Evolutionary conservation across 1,140 invertebrate genomes (phyloP), one percentile per base, ranked within the genome.

Genomic region (Danaus melanippus): DNA sequence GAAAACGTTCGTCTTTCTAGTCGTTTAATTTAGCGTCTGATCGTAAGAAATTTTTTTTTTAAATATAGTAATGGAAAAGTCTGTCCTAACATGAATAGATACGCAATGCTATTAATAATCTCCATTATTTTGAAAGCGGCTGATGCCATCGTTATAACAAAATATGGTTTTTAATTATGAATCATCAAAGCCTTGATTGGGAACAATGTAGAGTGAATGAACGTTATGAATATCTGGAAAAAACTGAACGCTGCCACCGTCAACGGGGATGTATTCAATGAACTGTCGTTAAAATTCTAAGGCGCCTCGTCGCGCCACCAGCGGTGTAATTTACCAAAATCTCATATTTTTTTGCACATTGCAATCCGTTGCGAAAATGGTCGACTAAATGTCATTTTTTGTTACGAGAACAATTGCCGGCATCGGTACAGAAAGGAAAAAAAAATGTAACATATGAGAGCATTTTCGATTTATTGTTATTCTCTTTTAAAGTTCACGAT

Each of bases 341-440:
- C 71, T 75, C 65, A 74, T 78, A 66, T 66, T 67, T 78, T 78
- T 80, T 75, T 74, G 66, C 63, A 54, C 41, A 49, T 48, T 60
- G 64, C 66, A 70, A 72, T 74, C 70, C 67, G 66, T 64, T 62
- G 69, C 50, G 67, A 69, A 73, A 72, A 79, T 61, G 71, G 56
- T 60, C 67, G 60, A 64, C 71, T 74, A 71, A 69, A 70, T 68
- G 74, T 75, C 71, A 75, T 70, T 75, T 79, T 80, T 78, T 80
- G 64, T 50, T 15, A 15, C 46, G 50, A 42, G 54, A 61, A 70
- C 75, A 76, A 79, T 75, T 76, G 74, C 58, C 56, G 58, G 52
- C 17, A 52, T 42, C 50, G 58, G 66, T 69, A 66, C 62, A 50
- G 52, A 58, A 51, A n/a, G 51, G 62, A 65, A 74, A 77, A 74